A percentile compares a stretch with the other conserved stretches of the same genome.
Evolutionary conservation across 2,113 vertebrate species (phyloP).

Genomic region (Scolopax mira): DNA sequence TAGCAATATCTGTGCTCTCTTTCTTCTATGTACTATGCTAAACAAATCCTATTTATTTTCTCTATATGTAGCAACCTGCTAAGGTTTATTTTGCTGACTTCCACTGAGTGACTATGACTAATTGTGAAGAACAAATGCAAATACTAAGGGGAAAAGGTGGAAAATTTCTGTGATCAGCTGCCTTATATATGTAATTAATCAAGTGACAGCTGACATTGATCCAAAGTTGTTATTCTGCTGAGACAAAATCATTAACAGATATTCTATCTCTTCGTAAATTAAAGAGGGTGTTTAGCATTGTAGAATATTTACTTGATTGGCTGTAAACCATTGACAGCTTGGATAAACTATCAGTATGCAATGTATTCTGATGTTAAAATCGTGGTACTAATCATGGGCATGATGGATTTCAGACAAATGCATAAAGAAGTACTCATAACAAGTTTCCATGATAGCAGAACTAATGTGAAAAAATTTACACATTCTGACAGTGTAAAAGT

Average conservation of each 20-base stretch:
- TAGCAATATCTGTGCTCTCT: neutral
- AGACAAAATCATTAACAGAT: slow-evolving; percentile 35
- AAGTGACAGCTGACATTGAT: slow-evolving; percentile 46
- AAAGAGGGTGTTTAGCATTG: slow-evolving; percentile 7
- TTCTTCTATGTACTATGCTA: neutral
- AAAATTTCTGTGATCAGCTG: slow-evolving; percentile 23
- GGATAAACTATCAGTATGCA: neutral
- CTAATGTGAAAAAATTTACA: neutral
- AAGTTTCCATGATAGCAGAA: neutral
- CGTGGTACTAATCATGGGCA: neutral
- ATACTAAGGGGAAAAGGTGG: neutral
- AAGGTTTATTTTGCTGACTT: neutral
- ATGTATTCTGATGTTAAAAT: neutral
- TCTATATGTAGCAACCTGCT: neutral
- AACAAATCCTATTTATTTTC: neutral
- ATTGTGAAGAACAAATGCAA: slow-evolving; percentile 20
- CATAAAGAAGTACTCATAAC: neutral
- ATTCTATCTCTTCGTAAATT: neutral
- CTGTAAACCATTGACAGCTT: neutral
- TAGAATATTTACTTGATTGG: neutral
- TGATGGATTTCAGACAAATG: neutral
- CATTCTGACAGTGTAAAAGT: neutral
- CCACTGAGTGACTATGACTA: neutral
- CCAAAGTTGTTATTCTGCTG: slow-evolving; percentile 6
- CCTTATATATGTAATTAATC: slow-evolving; percentile 31